Conservation (phyloP, 2,113 vertebrate genomes). For the Tachycineta bicolor region DNA sequence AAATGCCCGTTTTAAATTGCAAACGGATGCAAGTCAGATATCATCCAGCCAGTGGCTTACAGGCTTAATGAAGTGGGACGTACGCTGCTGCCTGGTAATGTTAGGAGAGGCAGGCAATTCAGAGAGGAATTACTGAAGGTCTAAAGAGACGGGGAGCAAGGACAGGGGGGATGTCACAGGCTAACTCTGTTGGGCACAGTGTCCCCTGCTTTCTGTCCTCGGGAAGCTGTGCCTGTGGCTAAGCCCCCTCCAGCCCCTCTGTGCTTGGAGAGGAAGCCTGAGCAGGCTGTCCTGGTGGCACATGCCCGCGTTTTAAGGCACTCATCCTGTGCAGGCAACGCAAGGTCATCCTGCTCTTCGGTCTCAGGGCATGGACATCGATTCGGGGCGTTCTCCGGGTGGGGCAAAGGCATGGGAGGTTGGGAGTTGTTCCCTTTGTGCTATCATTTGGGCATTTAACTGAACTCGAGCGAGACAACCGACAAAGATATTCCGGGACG, state of each 20-base stretch:
- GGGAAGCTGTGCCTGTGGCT: background rate
- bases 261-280: background rate
- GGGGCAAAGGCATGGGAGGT: background rate
- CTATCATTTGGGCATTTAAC: background rate
- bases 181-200: background rate
- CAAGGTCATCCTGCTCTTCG: background rate
- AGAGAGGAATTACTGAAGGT: slow-evolving; percentile 35
- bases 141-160: background rate
- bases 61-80: slow-evolving; percentile 65
- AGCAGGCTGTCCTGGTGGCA: background rate
- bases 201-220: background rate
- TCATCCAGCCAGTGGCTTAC: slow-evolving; percentile 64
- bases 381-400: accelerated
- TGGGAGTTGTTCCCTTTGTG: background rate
- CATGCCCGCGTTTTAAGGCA: accelerated
- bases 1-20: slow-evolving; percentile 70
- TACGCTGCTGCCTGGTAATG: slow-evolving; percentile 27
- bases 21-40: slow-evolving; percentile 65
- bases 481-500: background rate
- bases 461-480: background rate
- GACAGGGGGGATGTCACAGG: background rate
- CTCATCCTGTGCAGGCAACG: accelerated
- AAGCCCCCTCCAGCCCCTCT: background rate
- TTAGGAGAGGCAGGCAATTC: slow-evolving; percentile 27
- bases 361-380: background rate